Base-by-base conservation (phyloP, 2,797 vertebrate genomes). In the Rhabdomys pumilio region DNA sequence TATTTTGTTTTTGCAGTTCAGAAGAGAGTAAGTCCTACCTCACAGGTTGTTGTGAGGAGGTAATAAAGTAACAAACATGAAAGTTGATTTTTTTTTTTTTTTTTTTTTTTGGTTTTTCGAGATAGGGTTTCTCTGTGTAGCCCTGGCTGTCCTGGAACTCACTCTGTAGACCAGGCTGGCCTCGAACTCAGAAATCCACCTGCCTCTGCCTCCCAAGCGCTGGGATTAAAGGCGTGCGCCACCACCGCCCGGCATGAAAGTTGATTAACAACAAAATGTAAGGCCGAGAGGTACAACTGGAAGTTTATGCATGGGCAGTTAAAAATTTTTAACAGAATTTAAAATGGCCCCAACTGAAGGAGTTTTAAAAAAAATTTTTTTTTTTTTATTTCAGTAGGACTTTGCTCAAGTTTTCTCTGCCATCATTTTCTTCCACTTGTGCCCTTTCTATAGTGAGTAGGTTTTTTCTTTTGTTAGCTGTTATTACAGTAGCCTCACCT, bases 31-130 rank as follows among this genome's bases (percentile, higher is more conserved):
- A 72, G 63, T 88, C 91, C 95, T 97, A 96, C 89, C 89, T 98
- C 92, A 97, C 94, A 97, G 92, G 94, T 97, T 97, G 95, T 97
- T 97, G 92, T 96, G 92, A 91, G 93, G 96, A 94, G 92, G 76
- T 84, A 94, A 90, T 91, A 47, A 94, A 29, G 6, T 91, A 93
- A 94, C 29, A 94, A 67, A 73, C 85, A 82, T 53, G 3, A 84
- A 69, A 89, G 59, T 53, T 95, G n/a, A 65, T 94, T 94, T 38
- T 38, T 38, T 38, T 38, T 38, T 38, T 38, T 38, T 38, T 38
- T 38, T 38, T 38, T 38, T 38, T 38, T 38, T 38, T 38, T 38
- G 38, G 38, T 38, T 38, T 38, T 38, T 38, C 38, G 38, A 38
- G 38, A 38, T 38, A 38, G 38, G 38, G 38, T 38, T 38, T 38